Base-by-base conservation (phyloP, 2,888 invertebrate species). In the Pollenia griseotomentosa region DNA sequence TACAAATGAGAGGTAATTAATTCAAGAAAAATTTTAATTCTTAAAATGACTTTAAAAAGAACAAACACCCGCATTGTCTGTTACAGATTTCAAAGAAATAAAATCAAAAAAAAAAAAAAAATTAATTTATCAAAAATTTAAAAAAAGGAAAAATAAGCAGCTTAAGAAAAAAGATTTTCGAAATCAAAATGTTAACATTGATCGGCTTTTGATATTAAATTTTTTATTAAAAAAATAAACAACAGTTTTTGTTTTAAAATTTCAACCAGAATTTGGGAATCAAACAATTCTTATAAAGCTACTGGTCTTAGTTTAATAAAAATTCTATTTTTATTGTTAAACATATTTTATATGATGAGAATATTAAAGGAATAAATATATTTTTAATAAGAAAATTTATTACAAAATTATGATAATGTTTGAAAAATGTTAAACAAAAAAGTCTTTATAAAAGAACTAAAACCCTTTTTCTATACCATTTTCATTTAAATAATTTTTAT, bases 1-100 rank as follows among this genome's bases (percentile, higher is more conserved):
- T 44, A 84, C 79, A 84, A 75, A 85, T 80, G 68, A 80, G 10
- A 14, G 44, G 46, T 80, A 85, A 80, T 85, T 85, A 75, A 85
- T 48, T 44, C 61, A 75, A 79, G 61, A 65, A 79, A 77, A 2
- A 33, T 19, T 14, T 53, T 16, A 57, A 57, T 57, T 16, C 2
- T 19, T 42, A 12, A 33, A 33, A 33, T 33, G 33, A 61, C n/a
- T 46, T 16, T 12, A 46, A 19, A 10, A 14, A 8, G 3, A n/a
- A 42, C 7, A n/a, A 16, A 42, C 59, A 44, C 79, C 74, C 79
- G 79, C 84, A 74, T 80, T 79, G 59, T 16, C 19, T 48, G 14
- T 6, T 33, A 33, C 6, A 33, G 33, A 33, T 14, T 55, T 16
- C 2, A 19, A 16, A 44, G 12, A 53, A 53, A 16, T 16, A 7